These are phyloP conservation scores for Austrofundulus limnaeus DNA, from an alignment of 2,113 vertebrate species.

Conservation along the genomic window DNA sequence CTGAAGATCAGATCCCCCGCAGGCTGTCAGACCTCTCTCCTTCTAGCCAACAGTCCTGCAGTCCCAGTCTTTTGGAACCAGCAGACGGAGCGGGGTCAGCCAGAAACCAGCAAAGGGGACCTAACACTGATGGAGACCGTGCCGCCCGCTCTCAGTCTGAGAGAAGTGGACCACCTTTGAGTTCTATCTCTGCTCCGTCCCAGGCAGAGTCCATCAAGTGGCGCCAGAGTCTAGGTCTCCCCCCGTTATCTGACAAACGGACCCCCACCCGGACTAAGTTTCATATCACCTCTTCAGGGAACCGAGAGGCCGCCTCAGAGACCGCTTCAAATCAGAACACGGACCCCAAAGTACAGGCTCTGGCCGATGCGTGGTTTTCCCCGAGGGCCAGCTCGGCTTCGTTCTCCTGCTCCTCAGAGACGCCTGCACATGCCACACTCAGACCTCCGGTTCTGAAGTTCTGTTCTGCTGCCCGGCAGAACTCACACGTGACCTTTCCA, in stretches of 20 bases:
- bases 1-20: conserved; percentile 14
- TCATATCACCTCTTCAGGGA: conserved; percentile 60
- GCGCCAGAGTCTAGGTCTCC: conserved; percentile 68
- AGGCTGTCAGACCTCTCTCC: too few relatives aligned
- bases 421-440: conserved; percentile 14
- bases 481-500: conserved; percentile 47
- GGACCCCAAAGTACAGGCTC: conserved; percentile 47
- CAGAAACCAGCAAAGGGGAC: conserved; percentile 30
- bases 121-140: neutral
- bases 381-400: conserved; percentile 38
- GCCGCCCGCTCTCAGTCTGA: neutral
- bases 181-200: conserved; percentile 32
- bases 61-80: conserved; percentile 49
- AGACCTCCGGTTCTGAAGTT: conserved; percentile 40
- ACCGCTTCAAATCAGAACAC: conserved; percentile 21
- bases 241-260: conserved; percentile 47
- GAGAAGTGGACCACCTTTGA: conserved; percentile 15
- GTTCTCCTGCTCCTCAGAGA: conserved; percentile 40
- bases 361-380: conserved; percentile 46
- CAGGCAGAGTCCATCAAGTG: conserved; percentile 62
- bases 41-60: conserved; percentile 43
- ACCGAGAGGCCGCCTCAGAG: conserved; percentile 15
- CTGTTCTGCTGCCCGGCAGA: conserved; percentile 47
- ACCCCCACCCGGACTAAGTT: conserved; percentile 50
- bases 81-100: conserved; percentile 58